Base-by-base conservation (phyloP, 2,888 invertebrate species). In the Dicranocentrus wangi region DNA sequence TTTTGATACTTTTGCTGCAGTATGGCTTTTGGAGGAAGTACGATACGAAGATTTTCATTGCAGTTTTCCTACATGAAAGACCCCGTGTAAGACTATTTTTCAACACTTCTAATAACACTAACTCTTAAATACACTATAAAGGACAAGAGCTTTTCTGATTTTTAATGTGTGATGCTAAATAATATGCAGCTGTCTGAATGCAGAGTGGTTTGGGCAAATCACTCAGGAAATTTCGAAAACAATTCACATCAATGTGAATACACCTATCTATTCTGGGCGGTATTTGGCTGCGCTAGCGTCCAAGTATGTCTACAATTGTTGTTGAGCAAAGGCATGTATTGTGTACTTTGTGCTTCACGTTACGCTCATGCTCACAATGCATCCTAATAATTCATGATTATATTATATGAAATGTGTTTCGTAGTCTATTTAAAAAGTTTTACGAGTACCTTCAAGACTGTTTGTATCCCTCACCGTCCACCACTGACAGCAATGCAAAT, bases 371-470 rank as follows among this genome's bases (percentile, higher is more conserved):
- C n/a, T n/a, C n/a, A n/a, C n/a, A n/a, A n/a, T n/a, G n/a, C n/a
- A n/a, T n/a, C n/a, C n/a, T n/a, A n/a, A n/a, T n/a, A n/a, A n/a
- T n/a, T n/a, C n/a, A n/a, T n/a, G 1, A 2, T 17, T 21, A 21
- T 28, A 15, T 28, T 13, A 28, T 8, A 51, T 1, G 32, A 60
- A 60, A 55, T 25, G 55, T n/a, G 43, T 17, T 32, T 65, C 13
- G 17, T 76, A 32, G 81, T 32, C 43, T 81, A 7, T 75, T 81
- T 25, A 81, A 81, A 53, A 81, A 81, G 39, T 81, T 81, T 42
- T 81, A 81, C 28, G 81, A 81, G 55, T 61, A 68, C 17, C 75
- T 81, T 1, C 81, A 81, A 39, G 81, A 81, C 21, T 63, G 69
- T 17, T 39, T 81, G 19, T 75, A 81, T 25, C 81, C 81, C 47